Base-by-base conservation (phyloP, 1,140 invertebrate species). In the Drosophila bocki region DNA sequence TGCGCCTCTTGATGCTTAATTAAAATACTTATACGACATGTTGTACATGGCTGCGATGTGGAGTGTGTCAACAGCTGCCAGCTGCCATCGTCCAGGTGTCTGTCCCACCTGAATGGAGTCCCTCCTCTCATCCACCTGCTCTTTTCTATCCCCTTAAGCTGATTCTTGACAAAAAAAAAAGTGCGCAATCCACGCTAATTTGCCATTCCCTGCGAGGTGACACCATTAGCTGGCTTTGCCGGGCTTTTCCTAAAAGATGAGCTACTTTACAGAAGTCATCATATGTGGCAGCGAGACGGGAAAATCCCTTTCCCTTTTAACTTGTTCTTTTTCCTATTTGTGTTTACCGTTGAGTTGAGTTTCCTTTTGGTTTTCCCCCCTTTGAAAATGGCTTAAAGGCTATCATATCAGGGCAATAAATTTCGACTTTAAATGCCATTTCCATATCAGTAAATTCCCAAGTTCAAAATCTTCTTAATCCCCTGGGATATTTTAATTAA, bases 1-100 rank as follows among this genome's bases (percentile, higher is more conserved):
- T 51, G 72, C 68, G 84, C 59, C 78, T 69, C 80, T 88, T 88
- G 84, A 90, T 88, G 85, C 85, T 88, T 88, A 88, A 88, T 88
- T 88, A 88, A 88, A 88, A 88, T 88, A 88, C 84, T 88, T 90
- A 90, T 84, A 84, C 85, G 84, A 88, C 84, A 88, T 88, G 84
- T 80, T 78, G 80, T 88, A 80, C 84, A 77, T 15, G 75, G 35
- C 51, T 35, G 47, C 53, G 41, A 70, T 77, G 67, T 33, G 68
- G 87, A 90, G 69, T 88, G 60, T 88, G 84, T 88, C 84, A 88
- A 88, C 84, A 88, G 84, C 80, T 78, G 77, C 80, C 75, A 80
- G 62, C 75, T 32, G 48, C 75, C 82, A 54, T 15, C 62, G 53
- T 26, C 65, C 53, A 37, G 17, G 26, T 32, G 47, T 42, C n/a